Evolutionary conservation across 2,113 vertebrate genomes (phyloP), one percentile per base, ranked within the genome.

Genomic region (Suncus etruscus): DNA sequence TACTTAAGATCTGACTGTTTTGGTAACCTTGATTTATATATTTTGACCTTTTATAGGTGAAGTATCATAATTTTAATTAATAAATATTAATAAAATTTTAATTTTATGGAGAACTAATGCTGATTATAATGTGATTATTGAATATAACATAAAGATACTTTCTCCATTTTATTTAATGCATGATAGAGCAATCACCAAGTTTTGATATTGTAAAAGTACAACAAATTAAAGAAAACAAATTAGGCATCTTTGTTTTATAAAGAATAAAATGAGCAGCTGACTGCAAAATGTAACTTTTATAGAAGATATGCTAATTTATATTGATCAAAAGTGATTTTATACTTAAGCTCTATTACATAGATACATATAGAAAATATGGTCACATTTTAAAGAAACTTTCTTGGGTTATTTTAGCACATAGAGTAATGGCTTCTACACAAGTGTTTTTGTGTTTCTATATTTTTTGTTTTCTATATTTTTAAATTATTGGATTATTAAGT

Each of bases 241-340:
- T 39, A 32, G 83, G 22, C 58, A 91, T 25, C 16, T 90, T 68
- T 87, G 54, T 82, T 80, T 92, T 47, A 91, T 39, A 90, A 87
- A 91, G 88, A 32, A 84, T 91, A 89, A 50, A 74, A 77, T 84
- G 79, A 58, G 58, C n/a, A 75, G 39, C 25, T 68, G 83, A 31
- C 47, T 79, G 73, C 39, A 91, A 63, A 91, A 47, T 65, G 63
- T 83, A 91, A 69, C 50, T 73, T 95, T 89, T 68, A 65, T 84
- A 84, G 72, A 74, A 24, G 39, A 32, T 78, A 77, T 85, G 48
- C 15, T 76, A 74, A 95, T 84, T 94, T 83, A 91, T 92, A 94
- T 89, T 87, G 88, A 91, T 91, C 73, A 77, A 81, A 83, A 91
- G 69, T 83, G 61, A 58, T 83, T 84, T 47, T 29, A 72, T 76